Percentiles rank a stretch among this genome's conserved stretches.
Conservation (phyloP, 2,888 invertebrate species). For the Embidobia sp. region DNA sequence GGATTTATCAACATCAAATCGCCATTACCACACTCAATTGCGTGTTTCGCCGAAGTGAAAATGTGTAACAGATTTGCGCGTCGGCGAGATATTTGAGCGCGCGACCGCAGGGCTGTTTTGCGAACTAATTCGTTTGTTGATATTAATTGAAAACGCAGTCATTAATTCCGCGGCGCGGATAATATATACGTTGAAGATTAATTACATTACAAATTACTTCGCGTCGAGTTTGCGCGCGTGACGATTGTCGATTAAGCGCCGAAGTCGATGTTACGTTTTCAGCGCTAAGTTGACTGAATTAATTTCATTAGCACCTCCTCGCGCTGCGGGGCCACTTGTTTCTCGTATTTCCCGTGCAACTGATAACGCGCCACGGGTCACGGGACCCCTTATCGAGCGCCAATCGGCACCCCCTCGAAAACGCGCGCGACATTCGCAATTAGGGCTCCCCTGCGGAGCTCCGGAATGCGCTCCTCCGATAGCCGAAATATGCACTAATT, state of each 20-base stretch:
- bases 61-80: constrained; percentile 21
- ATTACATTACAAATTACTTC: constrained; percentile 59
- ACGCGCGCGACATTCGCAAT: too few species aligned
- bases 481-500: too few species aligned
- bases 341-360: constrained; percentile 35
- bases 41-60: constrained; percentile 9
- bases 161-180: constrained; percentile 34
- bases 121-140: constrained; percentile 42
- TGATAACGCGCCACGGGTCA: constrained; percentile 35
- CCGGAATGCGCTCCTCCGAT: too few species aligned
- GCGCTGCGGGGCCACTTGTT: constrained; percentile 38
- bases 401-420: too few species aligned
- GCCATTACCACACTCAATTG: constrained; percentile 2
- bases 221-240: constrained; percentile 50
- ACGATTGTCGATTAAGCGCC: constrained; percentile 57
- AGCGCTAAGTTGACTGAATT: constrained; percentile 52
- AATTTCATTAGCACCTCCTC: constrained; percentile 59
- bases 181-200: constrained; percentile 53
- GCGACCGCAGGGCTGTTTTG: constrained; percentile 25
- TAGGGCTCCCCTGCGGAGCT: too few species aligned
- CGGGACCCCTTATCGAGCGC: constrained; percentile 7
- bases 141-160: constrained; percentile 47
- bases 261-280: constrained; percentile 57
- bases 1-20: constrained; percentile 31
- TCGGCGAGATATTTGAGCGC: constrained; percentile 2